These are phyloP conservation scores for Phycodurus eques DNA, from an alignment of 2,113 vertebrate species.

Conservation along the genomic window DNA sequence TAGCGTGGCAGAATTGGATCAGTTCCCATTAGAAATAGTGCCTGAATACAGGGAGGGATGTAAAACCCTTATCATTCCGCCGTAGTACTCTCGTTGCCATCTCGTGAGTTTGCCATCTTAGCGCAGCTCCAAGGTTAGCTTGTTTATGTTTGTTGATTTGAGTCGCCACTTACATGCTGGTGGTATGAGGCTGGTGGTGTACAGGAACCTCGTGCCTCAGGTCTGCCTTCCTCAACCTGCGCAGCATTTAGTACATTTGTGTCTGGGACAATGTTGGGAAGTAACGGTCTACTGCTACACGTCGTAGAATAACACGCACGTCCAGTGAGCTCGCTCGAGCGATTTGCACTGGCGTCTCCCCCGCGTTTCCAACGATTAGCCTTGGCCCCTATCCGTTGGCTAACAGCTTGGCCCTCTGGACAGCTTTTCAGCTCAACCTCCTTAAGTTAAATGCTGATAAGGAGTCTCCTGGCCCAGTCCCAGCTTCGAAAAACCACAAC, in stretches of 20 bases:
- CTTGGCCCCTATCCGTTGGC: slow-evolving; percentile 17
- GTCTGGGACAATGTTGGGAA: too few species aligned
- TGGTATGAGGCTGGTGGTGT: slow-evolving; percentile 43
- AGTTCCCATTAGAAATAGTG: not conserved
- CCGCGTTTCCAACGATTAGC: slow-evolving; percentile 26
- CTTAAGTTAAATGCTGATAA: slow-evolving; percentile 65
- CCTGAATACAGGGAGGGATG: too few species aligned
- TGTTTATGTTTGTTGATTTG: slow-evolving; percentile 63
- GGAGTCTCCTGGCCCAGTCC: slow-evolving; percentile 42
- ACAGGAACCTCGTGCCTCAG: slow-evolving; percentile 37
- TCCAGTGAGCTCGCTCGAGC: too few species aligned
- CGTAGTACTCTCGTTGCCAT: not conserved
- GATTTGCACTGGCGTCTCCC: not conserved
- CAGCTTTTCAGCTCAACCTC: slow-evolving; percentile 42
- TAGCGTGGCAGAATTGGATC: not conserved
- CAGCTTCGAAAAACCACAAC: slow-evolving; percentile 46
- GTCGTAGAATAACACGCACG: not conserved
- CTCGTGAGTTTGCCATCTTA: not conserved
- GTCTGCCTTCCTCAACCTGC: slow-evolving; percentile 7
- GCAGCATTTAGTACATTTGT: not conserved
- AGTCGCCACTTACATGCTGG: slow-evolving; percentile 26
- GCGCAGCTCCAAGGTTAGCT: slow-evolving; percentile 29
- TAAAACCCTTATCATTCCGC: not conserved
- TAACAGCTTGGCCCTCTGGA: slow-evolving; percentile 54
- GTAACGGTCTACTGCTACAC: too few species aligned